Base-by-base conservation (phyloP, 1,140 invertebrate genomes). In the Maconellicoccus hirsutus region DNA sequence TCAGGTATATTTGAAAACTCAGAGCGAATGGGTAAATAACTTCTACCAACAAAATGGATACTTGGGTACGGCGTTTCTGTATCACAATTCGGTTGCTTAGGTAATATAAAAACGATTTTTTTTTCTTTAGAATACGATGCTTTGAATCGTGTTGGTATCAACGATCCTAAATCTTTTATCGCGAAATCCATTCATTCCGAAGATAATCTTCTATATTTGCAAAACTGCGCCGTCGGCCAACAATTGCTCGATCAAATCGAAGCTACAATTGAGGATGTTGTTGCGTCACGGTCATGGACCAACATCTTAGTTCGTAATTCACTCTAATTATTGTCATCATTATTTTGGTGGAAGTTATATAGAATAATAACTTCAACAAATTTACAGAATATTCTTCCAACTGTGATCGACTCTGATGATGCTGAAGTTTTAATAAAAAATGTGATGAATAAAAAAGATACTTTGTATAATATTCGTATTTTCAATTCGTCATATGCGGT, bases 31-130 rank as follows among this genome's bases (percentile, higher is more conserved):
- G 92, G 89, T 96, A 0, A 86, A 90, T 74, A 89, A 86, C 74
- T 98, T 96, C 80, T 96, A 90, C 77, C 92, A 88, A 78, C 93
- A 96, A 79, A 98, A 98, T 82, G 90, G 91, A 74, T 98, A 98
- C 79, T 80, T 98, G 71, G 88, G 87, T 88, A 77, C 74, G 76
- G 76, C 63, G 25, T 26, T 39, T 26, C 70, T 69, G 19, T 52
- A 66, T 4, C 14, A 29, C 42, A 1, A 1, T n/a, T n/a, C 52
- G 27, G 16, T 42, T 7, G 27, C 22, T 42, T 63, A n/a, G n/a
- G n/a, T n/a, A n/a, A n/a, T n/a, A n/a, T n/a, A 69, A 71, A 14
- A 19, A 70, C 23, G 26, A 19, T 70, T 39, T 29, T 29, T 1
- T 29, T 70, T 39, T 23, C 42, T 42, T 38, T 76, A 87, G 94